Evolutionary conservation across 2,113 vertebrate species (phyloP).

Genomic region (Pelvicachromis taeniatus): DNA sequence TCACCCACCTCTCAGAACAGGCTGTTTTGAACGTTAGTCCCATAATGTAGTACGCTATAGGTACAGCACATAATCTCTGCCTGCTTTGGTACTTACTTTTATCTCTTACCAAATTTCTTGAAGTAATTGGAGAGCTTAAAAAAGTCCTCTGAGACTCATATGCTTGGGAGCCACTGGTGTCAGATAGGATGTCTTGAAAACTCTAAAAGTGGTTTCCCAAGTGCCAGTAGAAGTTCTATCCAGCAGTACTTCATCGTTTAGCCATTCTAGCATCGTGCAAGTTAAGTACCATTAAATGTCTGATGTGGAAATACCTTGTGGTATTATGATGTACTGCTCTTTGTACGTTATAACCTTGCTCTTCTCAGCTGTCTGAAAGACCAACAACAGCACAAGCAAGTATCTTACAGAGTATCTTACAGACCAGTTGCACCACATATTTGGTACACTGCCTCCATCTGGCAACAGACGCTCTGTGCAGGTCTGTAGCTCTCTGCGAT

Average conservation of each 20-base stretch:
- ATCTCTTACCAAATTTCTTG: conserved; percentile 32
- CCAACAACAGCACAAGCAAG: neutral
- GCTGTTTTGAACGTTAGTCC: conserved; percentile 18
- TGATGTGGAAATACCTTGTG: neutral
- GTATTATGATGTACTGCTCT: neutral
- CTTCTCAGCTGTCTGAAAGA: neutral
- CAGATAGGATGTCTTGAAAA: conserved; percentile 36
- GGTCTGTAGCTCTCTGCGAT: neutral
- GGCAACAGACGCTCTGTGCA: neutral
- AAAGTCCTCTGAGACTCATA: conserved; percentile 6
- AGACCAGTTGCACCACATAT: neutral
- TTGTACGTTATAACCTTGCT: neutral
- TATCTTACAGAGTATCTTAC: neutral
- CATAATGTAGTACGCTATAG: neutral
- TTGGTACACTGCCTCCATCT: neutral
- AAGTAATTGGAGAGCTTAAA: conserved; percentile 37
- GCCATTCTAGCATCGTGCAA: neutral
- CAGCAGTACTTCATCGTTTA: neutral
- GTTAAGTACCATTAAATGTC: neutral
- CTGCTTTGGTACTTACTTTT: conserved; percentile 34
- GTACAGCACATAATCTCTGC: conserved; percentile 14
- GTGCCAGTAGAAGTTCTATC: conserved; percentile 4
- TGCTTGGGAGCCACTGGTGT: conserved; percentile 10
- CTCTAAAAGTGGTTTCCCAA: neutral
- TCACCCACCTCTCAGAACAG: conserved; percentile 15